Conservation (phyloP, 2,888 invertebrate species). For the Allygus modestus region DNA sequence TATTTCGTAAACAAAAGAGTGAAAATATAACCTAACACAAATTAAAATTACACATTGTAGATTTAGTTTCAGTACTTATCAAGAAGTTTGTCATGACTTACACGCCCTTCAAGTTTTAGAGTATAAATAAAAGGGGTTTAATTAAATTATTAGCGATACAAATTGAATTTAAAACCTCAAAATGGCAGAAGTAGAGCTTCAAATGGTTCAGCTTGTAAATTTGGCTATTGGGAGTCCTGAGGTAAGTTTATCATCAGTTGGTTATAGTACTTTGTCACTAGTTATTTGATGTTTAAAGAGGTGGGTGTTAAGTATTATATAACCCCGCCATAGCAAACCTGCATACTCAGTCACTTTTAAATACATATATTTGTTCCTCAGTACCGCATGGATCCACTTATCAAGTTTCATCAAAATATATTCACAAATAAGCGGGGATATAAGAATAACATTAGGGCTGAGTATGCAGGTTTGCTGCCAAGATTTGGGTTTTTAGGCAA, state of each 20-base stretch:
- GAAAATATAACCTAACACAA: constrained; percentile 27
- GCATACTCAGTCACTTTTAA: too few relatives aligned
- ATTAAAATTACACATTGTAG: constrained; percentile 11
- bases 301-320: too few relatives aligned
- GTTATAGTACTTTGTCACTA: too few relatives aligned
- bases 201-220: constrained; percentile 18
- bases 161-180: neutral
- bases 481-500: too few relatives aligned
- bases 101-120: neutral
- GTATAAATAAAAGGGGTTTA: neutral
- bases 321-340: too few relatives aligned
- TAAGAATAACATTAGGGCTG: too few relatives aligned
- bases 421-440: too few relatives aligned
- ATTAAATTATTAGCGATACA: neutral
- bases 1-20: constrained; percentile 16
- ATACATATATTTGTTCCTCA: too few relatives aligned
- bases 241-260: constrained; percentile 13
- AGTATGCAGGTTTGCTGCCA: too few relatives aligned
- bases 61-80: neutral
- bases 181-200: constrained; percentile 29
- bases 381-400: too few relatives aligned
- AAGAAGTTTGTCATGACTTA: neutral
- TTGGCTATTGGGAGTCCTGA: constrained; percentile 40
- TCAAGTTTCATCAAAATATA: too few relatives aligned
- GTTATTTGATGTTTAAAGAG: too few relatives aligned